Evolutionary conservation across 2,113 vertebrate species (phyloP).

Genomic region (Agapornis roseicollis): DNA sequence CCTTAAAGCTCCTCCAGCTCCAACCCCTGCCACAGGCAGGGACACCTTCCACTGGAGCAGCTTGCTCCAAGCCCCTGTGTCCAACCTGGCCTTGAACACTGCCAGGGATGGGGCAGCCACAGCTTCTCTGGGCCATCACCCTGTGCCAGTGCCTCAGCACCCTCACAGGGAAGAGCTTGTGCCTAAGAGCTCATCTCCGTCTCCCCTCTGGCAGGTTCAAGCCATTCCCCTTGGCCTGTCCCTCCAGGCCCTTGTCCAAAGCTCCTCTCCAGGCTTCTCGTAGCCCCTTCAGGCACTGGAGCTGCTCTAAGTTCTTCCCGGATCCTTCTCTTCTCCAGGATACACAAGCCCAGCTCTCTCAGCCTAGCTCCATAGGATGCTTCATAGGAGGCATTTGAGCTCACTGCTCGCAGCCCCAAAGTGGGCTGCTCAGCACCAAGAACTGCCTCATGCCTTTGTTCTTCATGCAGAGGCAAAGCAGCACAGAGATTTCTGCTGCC

Average conservation of each 20-base stretch:
- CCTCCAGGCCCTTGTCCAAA: neutral
- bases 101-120: no score
- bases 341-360: neutral
- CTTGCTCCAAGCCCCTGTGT: no score
- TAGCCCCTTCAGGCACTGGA: neutral
- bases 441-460: neutral
- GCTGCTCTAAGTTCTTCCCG: neutral
- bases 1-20: neutral
- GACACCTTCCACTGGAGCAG: neutral
- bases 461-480: neutral
- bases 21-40: neutral
- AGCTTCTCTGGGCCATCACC: no score
- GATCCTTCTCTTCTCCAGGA: neutral
- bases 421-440: neutral
- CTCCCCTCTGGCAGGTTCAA: no score
- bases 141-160: no score
- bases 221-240: no score
- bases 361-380: neutral
- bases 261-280: neutral
- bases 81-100: no score
- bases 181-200: no score
- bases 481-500: neutral
- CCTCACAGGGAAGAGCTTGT: no score
- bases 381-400: neutral
- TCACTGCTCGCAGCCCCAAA: neutral